phyloP scores from a whole-genome alignment of 2,797 vertebrate species.

The Taenioides sp. region DNA sequence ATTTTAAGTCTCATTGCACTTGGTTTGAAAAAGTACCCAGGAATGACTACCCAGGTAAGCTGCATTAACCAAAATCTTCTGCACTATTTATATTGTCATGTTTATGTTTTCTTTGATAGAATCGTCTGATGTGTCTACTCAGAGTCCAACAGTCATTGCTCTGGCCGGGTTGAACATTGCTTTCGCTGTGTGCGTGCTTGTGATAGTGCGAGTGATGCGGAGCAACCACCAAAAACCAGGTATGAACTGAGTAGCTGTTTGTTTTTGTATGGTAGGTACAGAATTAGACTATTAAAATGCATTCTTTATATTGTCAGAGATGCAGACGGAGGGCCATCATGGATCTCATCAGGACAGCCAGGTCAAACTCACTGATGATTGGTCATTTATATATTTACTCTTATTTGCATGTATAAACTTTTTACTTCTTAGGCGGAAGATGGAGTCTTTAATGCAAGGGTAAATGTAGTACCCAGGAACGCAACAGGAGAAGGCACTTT shows the following conservation, averaged over 20 bases:
- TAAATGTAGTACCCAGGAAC: neutral
- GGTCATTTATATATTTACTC: neutral
- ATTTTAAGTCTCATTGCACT: no score
- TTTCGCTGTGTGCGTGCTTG: neutral
- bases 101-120: neutral
- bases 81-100: no score
- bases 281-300: no score
- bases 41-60: no score
- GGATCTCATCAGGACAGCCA: fast-evolving
- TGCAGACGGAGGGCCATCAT: neutral
- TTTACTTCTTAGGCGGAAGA: neutral
- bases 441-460: no score
- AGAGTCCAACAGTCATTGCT: neutral
- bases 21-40: no score
- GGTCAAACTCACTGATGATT: no score
- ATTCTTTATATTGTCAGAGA: neutral
- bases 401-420: no score
- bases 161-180: neutral
- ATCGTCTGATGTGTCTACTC: neutral
- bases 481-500: neutral
- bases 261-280: no score
- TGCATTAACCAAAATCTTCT: no score
- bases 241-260: neutral
- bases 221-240: neutral
- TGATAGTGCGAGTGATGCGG: neutral